Evolutionary conservation across 2,797 vertebrate species (phyloP).

Genomic region (Rhinoraja longicauda): DNA sequence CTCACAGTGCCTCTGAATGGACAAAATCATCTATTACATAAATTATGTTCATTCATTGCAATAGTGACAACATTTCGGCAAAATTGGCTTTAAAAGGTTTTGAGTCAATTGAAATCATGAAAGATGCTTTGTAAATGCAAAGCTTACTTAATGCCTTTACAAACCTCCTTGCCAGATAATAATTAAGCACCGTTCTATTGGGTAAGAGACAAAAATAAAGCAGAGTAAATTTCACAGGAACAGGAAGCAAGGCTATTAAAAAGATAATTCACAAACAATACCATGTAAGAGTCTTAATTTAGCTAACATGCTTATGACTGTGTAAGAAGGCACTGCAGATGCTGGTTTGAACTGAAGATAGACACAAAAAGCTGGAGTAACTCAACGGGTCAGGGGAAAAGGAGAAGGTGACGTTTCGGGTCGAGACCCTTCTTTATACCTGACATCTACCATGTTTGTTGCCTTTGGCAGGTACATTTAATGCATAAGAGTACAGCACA

Average conservation of each 20-base stretch:
- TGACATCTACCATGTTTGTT: not conserved
- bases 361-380: too few species aligned
- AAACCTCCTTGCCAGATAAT: not conserved
- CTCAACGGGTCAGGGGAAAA: too few species aligned
- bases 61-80: not conserved
- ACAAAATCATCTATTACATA: too few species aligned
- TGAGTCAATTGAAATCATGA: not conserved
- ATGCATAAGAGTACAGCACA: too few species aligned
- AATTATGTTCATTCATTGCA: not conserved
- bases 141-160: not conserved
- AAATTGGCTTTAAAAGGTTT: not conserved
- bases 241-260: not conserved
- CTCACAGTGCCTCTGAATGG: too few species aligned
- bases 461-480: not conserved
- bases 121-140: not conserved
- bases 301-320: not conserved
- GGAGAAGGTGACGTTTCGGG: too few species aligned
- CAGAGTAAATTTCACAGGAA: not conserved
- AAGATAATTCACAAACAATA: constrained; percentile 1
- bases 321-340: too few species aligned
- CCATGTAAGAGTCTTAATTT: not conserved
- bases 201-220: not conserved
- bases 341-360: too few species aligned
- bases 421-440: too few species aligned
- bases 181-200: not conserved